Conservation (phyloP, 2,113 vertebrate genomes). For the Tragulus kanchil region DNA sequence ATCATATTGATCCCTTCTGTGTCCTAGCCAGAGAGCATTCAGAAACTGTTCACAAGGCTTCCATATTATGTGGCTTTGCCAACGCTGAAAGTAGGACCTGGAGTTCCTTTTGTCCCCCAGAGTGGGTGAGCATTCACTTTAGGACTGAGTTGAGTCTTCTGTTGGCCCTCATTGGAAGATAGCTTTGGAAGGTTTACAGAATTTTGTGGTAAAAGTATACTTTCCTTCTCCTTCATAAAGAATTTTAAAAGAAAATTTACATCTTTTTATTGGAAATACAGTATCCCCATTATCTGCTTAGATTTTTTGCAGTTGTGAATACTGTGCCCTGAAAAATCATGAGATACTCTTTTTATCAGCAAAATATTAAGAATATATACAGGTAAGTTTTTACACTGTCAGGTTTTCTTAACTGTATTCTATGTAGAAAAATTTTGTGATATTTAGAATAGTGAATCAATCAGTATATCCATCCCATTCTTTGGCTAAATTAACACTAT, state of each 20-base stretch:
- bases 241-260: neutral
- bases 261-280: constrained; percentile 32
- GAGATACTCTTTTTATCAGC: neutral
- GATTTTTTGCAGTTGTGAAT: neutral
- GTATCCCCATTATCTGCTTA: neutral
- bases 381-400: neutral
- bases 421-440: neutral
- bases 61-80: neutral
- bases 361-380: constrained; percentile 16
- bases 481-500: neutral
- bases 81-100: neutral
- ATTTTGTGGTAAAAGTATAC: neutral
- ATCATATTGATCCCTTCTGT: neutral
- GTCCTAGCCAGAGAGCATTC: neutral
- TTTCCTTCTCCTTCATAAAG: neutral
- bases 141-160: neutral
- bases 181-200: neutral
- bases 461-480: neutral
- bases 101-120: neutral
- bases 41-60: neutral
- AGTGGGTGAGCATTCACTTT: neutral
- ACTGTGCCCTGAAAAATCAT: neutral
- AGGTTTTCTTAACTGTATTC: constrained; percentile 8
- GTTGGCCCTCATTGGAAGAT: neutral
- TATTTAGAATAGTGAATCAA: neutral